Evolutionary conservation across 37 sponge, comb jelly and placozoan species (phyloP), one percentile per base, ranked within the genome.

Genomic region (Theonella swinhoei): DNA sequence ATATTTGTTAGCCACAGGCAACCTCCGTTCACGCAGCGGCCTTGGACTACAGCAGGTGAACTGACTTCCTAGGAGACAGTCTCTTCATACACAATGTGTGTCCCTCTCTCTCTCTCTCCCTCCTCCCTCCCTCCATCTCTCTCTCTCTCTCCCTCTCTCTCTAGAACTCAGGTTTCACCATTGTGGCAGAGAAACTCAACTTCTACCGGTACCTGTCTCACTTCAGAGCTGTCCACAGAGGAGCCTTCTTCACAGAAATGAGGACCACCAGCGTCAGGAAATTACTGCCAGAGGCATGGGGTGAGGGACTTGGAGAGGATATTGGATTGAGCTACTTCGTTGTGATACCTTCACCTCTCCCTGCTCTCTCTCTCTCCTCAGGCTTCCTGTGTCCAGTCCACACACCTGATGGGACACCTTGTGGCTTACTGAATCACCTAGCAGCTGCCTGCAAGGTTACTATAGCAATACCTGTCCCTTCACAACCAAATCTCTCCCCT

Each of bases 391-490:
- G 99, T 90, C 99, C 97, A 19, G 97, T 99, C 0, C 97, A 99
- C 87, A 96, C 99, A 74, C 99, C 99, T 73, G 99, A 99, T 80
- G 99, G 99, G 32, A 85, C 97, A 22, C 99, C 99, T 1, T 99
- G 99, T 74, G 99, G 99, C 31, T 86, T 99, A 19, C 87, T 99
- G 32, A 99, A 96, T 69, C 99, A 99, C 70, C 81, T 99, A 33
- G 80, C 99, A 5, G 93, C 94, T 39, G 28, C 41, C 42, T 94
- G 93, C 62, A 54, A 79, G 71, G 92, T 94, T 42, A 17, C 63
- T 47, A 37, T 32, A 23, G 9, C 43, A 17, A n/a, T 33, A 47
- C 54, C 54, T 47, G 54, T 47, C 54, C 14, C 54, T 47, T 47
- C 54, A 47, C 54, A 74, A 2, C 26, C 39, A 3, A 20, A 5